Base-by-base conservation (phyloP, 2,888 invertebrate species). In the Argyresthia albistria region DNA sequence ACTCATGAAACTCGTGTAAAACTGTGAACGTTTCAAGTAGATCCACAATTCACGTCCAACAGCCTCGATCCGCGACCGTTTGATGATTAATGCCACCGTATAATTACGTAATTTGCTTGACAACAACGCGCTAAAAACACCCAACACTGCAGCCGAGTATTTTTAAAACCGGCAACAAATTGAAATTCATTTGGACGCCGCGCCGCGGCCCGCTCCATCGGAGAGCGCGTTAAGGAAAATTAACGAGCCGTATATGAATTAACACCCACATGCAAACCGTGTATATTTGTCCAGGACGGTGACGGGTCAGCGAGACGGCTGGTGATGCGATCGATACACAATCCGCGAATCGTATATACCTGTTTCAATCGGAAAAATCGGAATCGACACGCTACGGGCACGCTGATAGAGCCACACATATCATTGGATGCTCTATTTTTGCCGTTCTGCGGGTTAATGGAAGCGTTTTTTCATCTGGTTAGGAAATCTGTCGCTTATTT, bases 211-310 rank as follows among this genome's bases (percentile, higher is more conserved):
- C 25, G 53, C 65, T 66, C 68, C 75, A 73, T 68, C 67, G 70
- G 68, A 63, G 69, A 69, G 73, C 71, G 77, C 70, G 82, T 81
- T 76, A 81, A 83, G 76, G 77, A 82, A 76, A 83, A 84, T 83
- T 83, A 82, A 84, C 83, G 80, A 77, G 75, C 59, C 71, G 68
- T 75, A 75, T 80, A 79, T 79, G 80, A 83, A 81, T 81, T 80
- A 82, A 80, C 80, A 78, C 75, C 71, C 73, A 69, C 68, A 72
- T 57, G 45, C 43, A 48, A 45, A 52, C 42, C 45, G 16, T 51
- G 43, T 52, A 42, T 51, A 51, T 51, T 51, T 51, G 51, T 51
- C 51, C 45, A 45, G 43, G 14, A 51, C 48, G 46, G 56, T 43
- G 55, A 57, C 51, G 54, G 59, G 56, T 57, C 54, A 61, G 57